These are phyloP conservation scores for Dolomedes plantarius DNA, from an alignment of 2,888 invertebrate genomes.

Conservation along the genomic window DNA sequence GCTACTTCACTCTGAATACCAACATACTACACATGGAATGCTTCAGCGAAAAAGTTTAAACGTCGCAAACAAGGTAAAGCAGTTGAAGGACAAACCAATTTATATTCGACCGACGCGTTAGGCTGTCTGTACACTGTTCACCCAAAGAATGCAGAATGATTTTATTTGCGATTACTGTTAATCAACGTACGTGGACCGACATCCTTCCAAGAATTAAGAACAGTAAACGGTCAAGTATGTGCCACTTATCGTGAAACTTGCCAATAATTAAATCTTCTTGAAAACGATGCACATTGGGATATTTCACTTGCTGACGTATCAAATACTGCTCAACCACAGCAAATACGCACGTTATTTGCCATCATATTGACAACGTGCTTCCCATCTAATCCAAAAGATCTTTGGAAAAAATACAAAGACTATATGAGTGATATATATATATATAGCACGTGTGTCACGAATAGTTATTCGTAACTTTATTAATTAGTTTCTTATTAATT, in stretches of 20 bases:
- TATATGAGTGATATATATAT: neutral
- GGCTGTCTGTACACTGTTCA: constrained; percentile 29
- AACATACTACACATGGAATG: neutral
- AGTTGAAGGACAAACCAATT: neutral
- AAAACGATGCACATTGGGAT: too few species aligned
- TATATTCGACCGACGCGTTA: neutral
- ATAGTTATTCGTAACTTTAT: too few species aligned
- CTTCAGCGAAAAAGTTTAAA: neutral
- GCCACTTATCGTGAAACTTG: neutral
- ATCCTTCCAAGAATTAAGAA: too few species aligned
- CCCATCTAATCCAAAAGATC: too few species aligned
- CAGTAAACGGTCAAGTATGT: neutral
- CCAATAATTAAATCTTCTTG: neutral
- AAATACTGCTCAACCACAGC: too few species aligned
- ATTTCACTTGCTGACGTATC: too few species aligned
- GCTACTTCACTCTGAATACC: neutral
- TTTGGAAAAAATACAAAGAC: too few species aligned
- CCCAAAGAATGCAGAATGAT: neutral
- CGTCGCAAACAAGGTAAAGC: neutral
- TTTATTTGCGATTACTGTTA: neutral
- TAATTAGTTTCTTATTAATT: too few species aligned
- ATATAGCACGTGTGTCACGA: too few species aligned
- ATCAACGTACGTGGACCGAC: neutral
- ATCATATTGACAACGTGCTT: neutral
- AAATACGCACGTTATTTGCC: neutral